Conservation (phyloP, 2,113 vertebrate genomes). For the Corvus moneduloides region DNA sequence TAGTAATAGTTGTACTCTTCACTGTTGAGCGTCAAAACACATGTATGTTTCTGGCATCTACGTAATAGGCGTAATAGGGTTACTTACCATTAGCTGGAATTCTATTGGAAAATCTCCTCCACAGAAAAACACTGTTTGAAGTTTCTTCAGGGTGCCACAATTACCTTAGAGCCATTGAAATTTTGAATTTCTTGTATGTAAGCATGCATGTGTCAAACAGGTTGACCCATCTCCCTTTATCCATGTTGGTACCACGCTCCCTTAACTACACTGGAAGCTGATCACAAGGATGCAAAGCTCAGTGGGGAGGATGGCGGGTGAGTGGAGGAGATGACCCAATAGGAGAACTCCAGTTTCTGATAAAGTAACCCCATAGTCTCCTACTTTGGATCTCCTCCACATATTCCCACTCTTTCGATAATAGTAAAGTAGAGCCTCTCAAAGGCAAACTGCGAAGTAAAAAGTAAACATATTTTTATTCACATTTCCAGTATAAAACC, state of each 20-base stretch:
- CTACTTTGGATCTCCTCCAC: constrained; percentile 68
- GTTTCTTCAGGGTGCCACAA: constrained; percentile 59
- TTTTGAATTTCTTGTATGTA: constrained; percentile 72
- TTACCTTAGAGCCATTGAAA: constrained; percentile 71
- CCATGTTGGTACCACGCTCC: constrained; percentile 58
- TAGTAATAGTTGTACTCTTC: neutral
- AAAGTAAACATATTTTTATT: constrained; percentile 10
- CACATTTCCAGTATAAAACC: neutral
- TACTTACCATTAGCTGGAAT: constrained; percentile 64
- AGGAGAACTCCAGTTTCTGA: constrained; percentile 66
- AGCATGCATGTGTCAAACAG: constrained; percentile 73
- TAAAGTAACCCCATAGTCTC: constrained; percentile 59
- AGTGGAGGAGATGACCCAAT: constrained; percentile 64
- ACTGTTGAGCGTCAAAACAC: neutral
- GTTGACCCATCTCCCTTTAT: constrained; percentile 72
- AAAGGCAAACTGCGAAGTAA: constrained; percentile 68
- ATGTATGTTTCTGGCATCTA: neutral
- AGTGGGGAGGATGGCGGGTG: constrained; percentile 64
- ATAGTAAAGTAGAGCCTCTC: constrained; percentile 60
- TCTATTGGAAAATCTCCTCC: constrained; percentile 70
- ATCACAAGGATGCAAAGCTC: constrained; percentile 67
- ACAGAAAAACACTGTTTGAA: constrained; percentile 71
- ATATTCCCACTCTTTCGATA: constrained; percentile 62
- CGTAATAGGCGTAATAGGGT: neutral
- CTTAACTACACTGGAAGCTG: constrained; percentile 67